These are phyloP conservation scores for Urophycis tenuis DNA, from an alignment of 2,797 vertebrate genomes.

Conservation along the genomic window DNA sequence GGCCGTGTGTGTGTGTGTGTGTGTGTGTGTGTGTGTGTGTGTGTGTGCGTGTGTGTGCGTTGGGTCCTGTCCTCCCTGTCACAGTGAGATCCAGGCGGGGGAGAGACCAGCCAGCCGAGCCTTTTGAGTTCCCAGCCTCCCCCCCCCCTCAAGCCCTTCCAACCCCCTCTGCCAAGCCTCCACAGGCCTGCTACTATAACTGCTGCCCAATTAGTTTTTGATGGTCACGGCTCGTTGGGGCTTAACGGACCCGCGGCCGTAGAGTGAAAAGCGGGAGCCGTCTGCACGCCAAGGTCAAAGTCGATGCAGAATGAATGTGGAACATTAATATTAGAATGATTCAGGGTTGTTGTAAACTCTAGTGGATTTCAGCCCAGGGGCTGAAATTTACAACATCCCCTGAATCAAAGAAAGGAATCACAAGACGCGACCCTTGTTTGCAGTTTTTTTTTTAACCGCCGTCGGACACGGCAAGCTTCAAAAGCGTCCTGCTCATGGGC, in stretches of 20 bases:
- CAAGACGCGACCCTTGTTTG: slow-evolving; percentile 53
- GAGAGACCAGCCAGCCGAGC: slow-evolving; percentile 13
- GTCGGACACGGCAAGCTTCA: slow-evolving; percentile 4
- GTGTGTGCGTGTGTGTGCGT: slow-evolving; percentile 2
- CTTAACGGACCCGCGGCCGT: slow-evolving; percentile 49
- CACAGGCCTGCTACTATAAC: slow-evolving; percentile 49
- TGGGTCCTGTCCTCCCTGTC: slow-evolving; percentile 33
- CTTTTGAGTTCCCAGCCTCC: neutral
- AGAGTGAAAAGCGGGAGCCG: slow-evolving; percentile 41
- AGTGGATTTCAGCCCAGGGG: slow-evolving; percentile 40
- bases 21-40: neutral
- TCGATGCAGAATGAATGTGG: slow-evolving; percentile 22
- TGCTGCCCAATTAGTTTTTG: slow-evolving; percentile 62
- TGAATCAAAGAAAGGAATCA: no score
- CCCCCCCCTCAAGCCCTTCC: neutral
- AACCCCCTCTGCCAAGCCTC: slow-evolving; percentile 46
- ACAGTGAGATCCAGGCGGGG: slow-evolving; percentile 32
- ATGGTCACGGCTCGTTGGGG: slow-evolving; percentile 54
- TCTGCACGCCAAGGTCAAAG: slow-evolving; percentile 49
- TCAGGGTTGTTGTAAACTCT: neutral
- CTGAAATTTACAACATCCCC: no score
- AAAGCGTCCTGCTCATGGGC: slow-evolving; percentile 44
- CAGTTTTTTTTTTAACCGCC: slow-evolving; percentile 37
- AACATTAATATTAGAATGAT: neutral
- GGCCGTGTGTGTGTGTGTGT: slow-evolving; percentile 11